A percentile compares a stretch with the other conserved stretches of the same genome.
Conservation (phyloP, 2,888 invertebrate species). For the Dioctria rufipes region DNA sequence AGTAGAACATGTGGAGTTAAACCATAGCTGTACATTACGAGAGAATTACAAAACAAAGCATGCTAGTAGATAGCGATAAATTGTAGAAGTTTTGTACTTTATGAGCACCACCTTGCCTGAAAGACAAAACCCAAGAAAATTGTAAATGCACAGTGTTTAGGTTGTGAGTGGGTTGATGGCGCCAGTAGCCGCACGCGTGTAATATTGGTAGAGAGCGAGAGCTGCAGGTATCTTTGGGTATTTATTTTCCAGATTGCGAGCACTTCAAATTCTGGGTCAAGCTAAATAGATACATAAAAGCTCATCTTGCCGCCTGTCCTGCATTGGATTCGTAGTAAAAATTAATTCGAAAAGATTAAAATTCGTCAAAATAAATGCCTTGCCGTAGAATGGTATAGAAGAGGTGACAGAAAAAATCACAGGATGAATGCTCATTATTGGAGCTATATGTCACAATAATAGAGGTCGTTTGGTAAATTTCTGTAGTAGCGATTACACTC, state of each 20-base stretch:
- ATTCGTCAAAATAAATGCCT: too few species aligned
- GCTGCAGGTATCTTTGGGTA: neutral
- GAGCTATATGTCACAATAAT: too few species aligned
- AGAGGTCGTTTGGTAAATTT: too few species aligned
- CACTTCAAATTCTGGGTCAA: constrained; percentile 3
- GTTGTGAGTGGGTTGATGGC: neutral
- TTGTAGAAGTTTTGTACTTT: neutral
- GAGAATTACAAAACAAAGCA: neutral
- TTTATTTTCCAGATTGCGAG: neutral
- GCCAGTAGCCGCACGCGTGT: neutral
- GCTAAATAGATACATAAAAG: neutral
- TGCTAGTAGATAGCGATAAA: neutral
- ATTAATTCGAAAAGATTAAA: too few species aligned
- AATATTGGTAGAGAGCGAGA: neutral
- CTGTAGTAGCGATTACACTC: too few species aligned
- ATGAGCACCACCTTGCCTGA: neutral
- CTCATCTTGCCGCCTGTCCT: neutral
- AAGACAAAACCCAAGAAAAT: neutral
- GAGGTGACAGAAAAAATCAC: too few species aligned
- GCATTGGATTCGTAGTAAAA: neutral
- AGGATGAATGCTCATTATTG: too few species aligned
- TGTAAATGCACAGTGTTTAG: neutral
- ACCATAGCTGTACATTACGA: neutral
- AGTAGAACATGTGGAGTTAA: neutral
- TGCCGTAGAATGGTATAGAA: too few species aligned